phyloP scores from a whole-genome alignment of 64 coral and sea anemone genomes.

The Actinia equina region DNA sequence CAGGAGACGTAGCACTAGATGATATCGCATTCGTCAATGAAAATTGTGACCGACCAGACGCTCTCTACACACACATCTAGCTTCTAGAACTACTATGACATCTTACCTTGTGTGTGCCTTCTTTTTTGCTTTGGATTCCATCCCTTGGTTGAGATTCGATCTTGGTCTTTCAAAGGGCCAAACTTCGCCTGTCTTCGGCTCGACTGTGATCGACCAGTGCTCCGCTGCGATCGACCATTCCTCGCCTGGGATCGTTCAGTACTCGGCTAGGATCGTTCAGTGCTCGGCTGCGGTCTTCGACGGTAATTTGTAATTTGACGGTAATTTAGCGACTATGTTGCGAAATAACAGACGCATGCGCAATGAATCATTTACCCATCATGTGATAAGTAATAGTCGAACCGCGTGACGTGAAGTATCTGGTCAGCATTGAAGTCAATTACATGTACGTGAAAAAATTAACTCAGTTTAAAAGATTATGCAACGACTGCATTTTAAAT shows the following conservation, averaged over 20 bases:
- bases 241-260: neutral
- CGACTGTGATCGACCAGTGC: neutral
- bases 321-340: no score
- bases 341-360: no score
- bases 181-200: no score
- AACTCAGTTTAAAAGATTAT: neutral
- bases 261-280: no score
- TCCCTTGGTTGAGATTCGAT: no score
- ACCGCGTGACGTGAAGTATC: neutral
- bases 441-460: slow-evolving; percentile 1
- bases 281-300: no score
- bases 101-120: neutral
- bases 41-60: neutral
- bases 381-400: no score
- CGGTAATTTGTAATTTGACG: no score
- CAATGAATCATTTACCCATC: no score
- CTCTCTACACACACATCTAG: slow-evolving; percentile 10
- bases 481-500: neutral
- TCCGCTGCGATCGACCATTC: neutral
- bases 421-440: neutral
- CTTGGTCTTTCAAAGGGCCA: no score
- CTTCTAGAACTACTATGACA: neutral
- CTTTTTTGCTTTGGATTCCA: neutral
- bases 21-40: slow-evolving; percentile 13
- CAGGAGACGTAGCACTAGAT: slow-evolving; percentile 26